Evolutionary conservation across 2,113 vertebrate species (phyloP).

Genomic region (Corydoras sp.): DNA sequence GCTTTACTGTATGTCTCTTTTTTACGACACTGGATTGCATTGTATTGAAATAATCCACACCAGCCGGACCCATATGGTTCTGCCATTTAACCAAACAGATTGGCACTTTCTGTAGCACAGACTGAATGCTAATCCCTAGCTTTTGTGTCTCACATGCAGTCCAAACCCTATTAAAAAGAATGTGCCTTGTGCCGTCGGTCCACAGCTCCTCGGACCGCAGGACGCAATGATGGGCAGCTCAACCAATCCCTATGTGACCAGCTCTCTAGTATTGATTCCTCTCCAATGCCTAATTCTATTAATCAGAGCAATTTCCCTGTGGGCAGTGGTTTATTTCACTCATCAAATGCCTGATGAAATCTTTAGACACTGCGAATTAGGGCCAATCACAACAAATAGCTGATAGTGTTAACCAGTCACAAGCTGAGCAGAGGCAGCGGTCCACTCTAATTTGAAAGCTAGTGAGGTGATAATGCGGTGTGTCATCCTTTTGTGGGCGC

Average conservation of each 20-base stretch:
- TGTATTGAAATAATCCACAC: conserved; percentile 53
- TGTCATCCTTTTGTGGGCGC: conserved; percentile 80
- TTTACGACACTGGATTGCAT: conserved; percentile 44
- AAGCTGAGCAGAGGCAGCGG: conserved; percentile 77
- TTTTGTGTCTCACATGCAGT: conserved; percentile 47
- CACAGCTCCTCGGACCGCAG: conserved; percentile 25
- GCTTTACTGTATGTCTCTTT: conserved; percentile 46
- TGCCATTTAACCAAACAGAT: conserved; percentile 49
- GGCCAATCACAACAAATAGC: conserved; percentile 73
- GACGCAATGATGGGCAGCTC: conserved; percentile 54
- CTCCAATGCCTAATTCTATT: conserved; percentile 74
- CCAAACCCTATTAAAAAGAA: conserved; percentile 45
- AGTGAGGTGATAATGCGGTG: conserved; percentile 81
- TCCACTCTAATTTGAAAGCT: conserved; percentile 85
- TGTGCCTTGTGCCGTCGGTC: conserved; percentile 37
- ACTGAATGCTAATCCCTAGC: conserved; percentile 48
- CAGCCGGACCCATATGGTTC: conserved; percentile 53
- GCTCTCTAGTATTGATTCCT: conserved; percentile 59
- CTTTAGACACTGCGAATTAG: conserved; percentile 79
- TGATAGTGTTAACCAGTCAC: conserved; percentile 80
- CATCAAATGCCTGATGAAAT: conserved; percentile 84
- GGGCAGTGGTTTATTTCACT: conserved; percentile 82
- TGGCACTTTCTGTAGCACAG: conserved; percentile 36
- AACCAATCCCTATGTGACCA: conserved; percentile 56
- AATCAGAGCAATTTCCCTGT: conserved; percentile 78